A percentile compares a stretch with the other conserved stretches of the same genome.
phyloP scores from a whole-genome alignment of 2,113 vertebrate genomes.

The Bambusicola thoracicus region DNA sequence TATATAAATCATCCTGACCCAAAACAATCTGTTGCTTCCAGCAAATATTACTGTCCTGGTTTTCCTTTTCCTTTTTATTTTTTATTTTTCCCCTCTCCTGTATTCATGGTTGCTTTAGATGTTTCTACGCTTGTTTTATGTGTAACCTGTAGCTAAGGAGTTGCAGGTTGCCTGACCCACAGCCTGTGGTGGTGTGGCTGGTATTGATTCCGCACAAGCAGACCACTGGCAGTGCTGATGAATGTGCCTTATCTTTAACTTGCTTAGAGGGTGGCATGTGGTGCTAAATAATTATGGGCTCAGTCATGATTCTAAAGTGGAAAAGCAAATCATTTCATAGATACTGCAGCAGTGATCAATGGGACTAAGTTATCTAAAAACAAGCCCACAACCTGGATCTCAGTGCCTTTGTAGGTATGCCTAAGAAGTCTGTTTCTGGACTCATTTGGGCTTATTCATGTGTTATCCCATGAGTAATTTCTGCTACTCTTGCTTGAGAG shows the following conservation, averaged over 20 bases:
- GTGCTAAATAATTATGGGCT: neutral
- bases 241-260: neutral
- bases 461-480: neutral
- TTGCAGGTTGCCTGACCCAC: neutral
- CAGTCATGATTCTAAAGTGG: neutral
- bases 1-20: neutral
- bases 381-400: neutral
- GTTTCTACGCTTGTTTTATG: neutral
- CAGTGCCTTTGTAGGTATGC: neutral
- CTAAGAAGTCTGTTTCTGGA: neutral
- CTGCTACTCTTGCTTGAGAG: neutral
- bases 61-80: neutral
- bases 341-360: neutral
- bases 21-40: neutral
- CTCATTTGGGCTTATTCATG: neutral
- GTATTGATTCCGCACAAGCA: neutral
- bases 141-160: neutral
- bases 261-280: neutral
- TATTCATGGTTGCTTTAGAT: neutral
- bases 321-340: neutral
- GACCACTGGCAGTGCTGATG: neutral
- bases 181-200: neutral
- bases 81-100: neutral
- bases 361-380: neutral
- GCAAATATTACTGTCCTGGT: neutral